Conservation (phyloP, 2,888 invertebrate genomes). For the Miltochrista miniata region DNA sequence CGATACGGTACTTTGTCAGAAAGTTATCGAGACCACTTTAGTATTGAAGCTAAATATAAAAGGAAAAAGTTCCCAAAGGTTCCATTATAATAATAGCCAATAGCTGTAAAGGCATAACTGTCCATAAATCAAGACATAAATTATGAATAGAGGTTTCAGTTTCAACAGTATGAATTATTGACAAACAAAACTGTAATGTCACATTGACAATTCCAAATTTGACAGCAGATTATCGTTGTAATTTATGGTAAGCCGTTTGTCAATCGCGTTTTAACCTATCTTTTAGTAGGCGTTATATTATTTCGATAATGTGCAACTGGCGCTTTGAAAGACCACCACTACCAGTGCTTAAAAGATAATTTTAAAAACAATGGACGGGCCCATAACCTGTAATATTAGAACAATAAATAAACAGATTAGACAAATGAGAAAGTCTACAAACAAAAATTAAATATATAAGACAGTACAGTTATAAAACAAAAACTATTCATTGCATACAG, state of each 20-base stretch:
- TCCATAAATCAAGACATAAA: conserved; percentile 11
- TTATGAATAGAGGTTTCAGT: background rate
- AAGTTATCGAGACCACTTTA: no score
- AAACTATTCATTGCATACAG: conserved; percentile 5
- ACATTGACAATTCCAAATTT: conserved; percentile 3
- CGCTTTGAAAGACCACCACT: conserved; percentile 6
- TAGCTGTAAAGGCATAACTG: background rate
- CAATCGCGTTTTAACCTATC: conserved; percentile 3
- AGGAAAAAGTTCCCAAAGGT: background rate
- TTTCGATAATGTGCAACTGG: conserved; percentile 2
- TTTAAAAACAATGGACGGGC: conserved; percentile 2
- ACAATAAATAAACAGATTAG: background rate
- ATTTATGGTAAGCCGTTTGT: conserved; percentile 8
- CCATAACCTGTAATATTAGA: no score
- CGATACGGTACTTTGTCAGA: no score
- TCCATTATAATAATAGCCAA: background rate
- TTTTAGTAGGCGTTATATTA: conserved; percentile 9
- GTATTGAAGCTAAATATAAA: no score
- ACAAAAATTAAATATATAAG: background rate
- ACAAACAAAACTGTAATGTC: conserved; percentile 2
- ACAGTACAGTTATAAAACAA: background rate
- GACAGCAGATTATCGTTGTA: conserved; percentile 5
- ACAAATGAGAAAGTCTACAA: no score
- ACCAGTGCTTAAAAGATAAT: conserved; percentile 1
- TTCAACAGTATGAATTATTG: background rate